Conservation (phyloP, 2,113 vertebrate species). For the Amblyornis subalaris region DNA sequence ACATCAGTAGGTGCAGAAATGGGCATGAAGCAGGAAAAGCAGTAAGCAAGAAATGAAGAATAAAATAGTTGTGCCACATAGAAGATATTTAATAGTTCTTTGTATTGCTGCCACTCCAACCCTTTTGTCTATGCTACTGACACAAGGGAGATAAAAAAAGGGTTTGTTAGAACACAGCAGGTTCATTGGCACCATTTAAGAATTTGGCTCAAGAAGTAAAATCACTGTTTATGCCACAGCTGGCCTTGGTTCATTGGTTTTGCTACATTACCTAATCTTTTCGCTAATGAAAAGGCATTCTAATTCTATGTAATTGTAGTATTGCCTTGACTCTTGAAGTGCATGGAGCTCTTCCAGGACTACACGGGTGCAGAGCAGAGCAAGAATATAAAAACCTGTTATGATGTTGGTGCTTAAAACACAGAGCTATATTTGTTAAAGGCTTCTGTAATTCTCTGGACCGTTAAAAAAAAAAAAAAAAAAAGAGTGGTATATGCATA, state of each 20-base stretch:
- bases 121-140: not conserved
- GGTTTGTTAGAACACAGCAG: not conserved
- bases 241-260: not conserved
- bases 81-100: not conserved
- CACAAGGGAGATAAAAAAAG: not conserved
- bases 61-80: not conserved
- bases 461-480: not conserved
- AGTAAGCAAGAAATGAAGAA: not conserved
- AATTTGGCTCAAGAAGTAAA: not conserved
- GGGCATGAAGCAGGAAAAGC: not conserved
- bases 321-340: not conserved
- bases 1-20: not conserved
- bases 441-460: not conserved
- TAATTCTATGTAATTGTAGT: not conserved
- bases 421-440: not conserved
- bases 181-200: not conserved
- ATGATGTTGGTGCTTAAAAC: not conserved
- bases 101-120: not conserved
- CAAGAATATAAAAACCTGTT: not conserved
- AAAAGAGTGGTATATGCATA: not conserved
- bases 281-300: constrained; percentile 10
- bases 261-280: not conserved
- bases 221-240: not conserved
- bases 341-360: not conserved
- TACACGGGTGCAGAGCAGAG: not conserved